A percentile compares a stretch with the other conserved stretches of the same genome.
Conservation (phyloP, 2,888 invertebrate genomes). For the Ditylenchus weischeri region DNA sequence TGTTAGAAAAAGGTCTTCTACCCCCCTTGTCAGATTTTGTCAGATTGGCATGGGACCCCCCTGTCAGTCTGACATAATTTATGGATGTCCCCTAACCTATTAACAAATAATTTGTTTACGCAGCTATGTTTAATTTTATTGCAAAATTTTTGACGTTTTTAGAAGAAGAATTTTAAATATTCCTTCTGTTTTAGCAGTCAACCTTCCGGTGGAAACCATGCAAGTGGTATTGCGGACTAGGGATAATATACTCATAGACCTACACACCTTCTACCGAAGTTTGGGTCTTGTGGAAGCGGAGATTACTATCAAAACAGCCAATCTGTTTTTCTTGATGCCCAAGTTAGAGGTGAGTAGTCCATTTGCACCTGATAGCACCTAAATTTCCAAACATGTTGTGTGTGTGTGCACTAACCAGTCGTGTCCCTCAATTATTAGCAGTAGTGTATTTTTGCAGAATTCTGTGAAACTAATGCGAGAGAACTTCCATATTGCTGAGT, state of each 20-base stretch:
- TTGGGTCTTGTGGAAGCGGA: slow-evolving; percentile 34
- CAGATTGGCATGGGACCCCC: too few relatives aligned
- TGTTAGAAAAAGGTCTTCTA: too few relatives aligned
- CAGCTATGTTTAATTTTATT: background rate
- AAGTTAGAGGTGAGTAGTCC: slow-evolving; percentile 46
- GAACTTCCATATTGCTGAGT: slow-evolving; percentile 48
- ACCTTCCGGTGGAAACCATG: slow-evolving; percentile 39
- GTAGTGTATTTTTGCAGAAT: slow-evolving; percentile 33
- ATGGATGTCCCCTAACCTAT: too few relatives aligned
- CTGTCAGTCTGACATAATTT: too few relatives aligned
- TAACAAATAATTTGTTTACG: too few relatives aligned
- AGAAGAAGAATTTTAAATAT: background rate
- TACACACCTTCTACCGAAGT: slow-evolving; percentile 45
- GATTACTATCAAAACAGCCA: slow-evolving; percentile 45
- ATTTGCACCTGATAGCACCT: background rate
- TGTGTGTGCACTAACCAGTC: background rate
- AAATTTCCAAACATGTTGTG: background rate
- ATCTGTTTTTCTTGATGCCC: slow-evolving; percentile 47
- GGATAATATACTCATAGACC: slow-evolving; percentile 42
- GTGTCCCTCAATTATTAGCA: background rate
- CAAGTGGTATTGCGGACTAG: slow-evolving; percentile 41
- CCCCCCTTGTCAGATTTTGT: too few relatives aligned
- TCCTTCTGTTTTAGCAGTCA: slow-evolving; percentile 36
- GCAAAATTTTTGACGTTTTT: background rate
- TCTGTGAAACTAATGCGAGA: slow-evolving; percentile 47